Base-by-base conservation (phyloP, 2,113 vertebrate genomes). In the Pygoscelis adeliae region DNA sequence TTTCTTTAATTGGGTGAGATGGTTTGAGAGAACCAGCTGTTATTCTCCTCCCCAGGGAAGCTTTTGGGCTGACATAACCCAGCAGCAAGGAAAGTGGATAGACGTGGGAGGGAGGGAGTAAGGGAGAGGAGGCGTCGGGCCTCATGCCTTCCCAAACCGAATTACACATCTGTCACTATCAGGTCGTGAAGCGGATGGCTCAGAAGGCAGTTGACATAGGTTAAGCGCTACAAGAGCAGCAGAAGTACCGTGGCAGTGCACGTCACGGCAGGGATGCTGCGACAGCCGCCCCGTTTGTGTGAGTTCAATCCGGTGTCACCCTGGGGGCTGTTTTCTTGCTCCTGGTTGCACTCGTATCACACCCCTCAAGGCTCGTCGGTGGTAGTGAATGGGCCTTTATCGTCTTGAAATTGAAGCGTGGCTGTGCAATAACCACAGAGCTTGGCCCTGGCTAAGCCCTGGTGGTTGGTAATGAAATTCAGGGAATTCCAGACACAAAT, bases 341-440 rank as follows among this genome's bases (percentile, higher is more conserved):
- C 53, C 34, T 72, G 1, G 0, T n/a, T 53, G 52, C 5, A 2
- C 34, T 52, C 0, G 0, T 32, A 27, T 26, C 52, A 34, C 66
- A 59, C 16, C 9, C 38, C 22, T 61, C 27, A 26, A 34, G 47
- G 52, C 65, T 87, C 12, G 1, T 14, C 0, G 0, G 61, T 22
- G 10, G 32, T 9, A 17, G 22, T 16, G 87, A 91, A 72, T 10
- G 30, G 30, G 27, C 55, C 12, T 73, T 89, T 71, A 65, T 62
- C 29, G 3, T 30, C 77, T 83, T 5, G 5, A 82, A 95, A 77
- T 50, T 25, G 52, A 79, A 93, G 40, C 0, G 0, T 61, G 79
- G 47, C 89, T 93, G 50, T 78, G 76, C 46, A 62, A 1, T 42
- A 70, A 50, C 62, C 58, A 38, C 13, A 42, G 62, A 62, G 50